Evolutionary conservation across 2,113 vertebrate genomes (phyloP).

Genomic region (Nycticebus coucang): DNA sequence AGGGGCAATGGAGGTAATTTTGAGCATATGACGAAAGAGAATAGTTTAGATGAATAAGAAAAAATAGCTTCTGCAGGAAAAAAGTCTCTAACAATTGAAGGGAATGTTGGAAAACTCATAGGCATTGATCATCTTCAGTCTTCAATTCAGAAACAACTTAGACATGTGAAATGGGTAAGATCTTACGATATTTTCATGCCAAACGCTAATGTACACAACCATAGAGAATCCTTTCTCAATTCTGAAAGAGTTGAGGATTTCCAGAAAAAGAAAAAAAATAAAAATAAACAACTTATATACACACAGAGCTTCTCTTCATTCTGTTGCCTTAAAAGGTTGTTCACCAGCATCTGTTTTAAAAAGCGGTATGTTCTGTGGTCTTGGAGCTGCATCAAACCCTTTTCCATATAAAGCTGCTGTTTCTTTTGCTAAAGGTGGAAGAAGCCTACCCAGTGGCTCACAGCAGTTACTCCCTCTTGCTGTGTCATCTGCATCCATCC

Average conservation of each 20-base stretch:
- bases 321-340: constrained; percentile 65
- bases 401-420: background rate
- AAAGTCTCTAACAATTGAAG: constrained; percentile 58
- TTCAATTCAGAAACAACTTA: constrained; percentile 30
- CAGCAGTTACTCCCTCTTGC: constrained; percentile 19
- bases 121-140: constrained; percentile 53
- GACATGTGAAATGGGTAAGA: constrained; percentile 73
- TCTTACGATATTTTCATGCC: constrained; percentile 72
- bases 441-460: background rate
- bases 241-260: constrained; percentile 51
- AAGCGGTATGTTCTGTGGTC: constrained; percentile 41
- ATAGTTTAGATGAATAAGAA: background rate
- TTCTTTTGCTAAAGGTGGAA: constrained; percentile 50
- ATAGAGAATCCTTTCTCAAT: constrained; percentile 68
- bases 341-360: constrained; percentile 60
- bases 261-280: constrained; percentile 51
- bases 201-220: constrained; percentile 23
- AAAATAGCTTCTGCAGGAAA: background rate
- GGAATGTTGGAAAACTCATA: constrained; percentile 71
- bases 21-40: constrained; percentile 39
- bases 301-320: constrained; percentile 71
- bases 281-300: constrained; percentile 31
- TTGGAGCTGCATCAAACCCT: background rate
- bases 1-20: background rate
- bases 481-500: background rate